Percentiles rank a stretch among this genome's conserved stretches.
Conservation (phyloP, 2,113 vertebrate genomes). For the Dasyprocta punctata region DNA sequence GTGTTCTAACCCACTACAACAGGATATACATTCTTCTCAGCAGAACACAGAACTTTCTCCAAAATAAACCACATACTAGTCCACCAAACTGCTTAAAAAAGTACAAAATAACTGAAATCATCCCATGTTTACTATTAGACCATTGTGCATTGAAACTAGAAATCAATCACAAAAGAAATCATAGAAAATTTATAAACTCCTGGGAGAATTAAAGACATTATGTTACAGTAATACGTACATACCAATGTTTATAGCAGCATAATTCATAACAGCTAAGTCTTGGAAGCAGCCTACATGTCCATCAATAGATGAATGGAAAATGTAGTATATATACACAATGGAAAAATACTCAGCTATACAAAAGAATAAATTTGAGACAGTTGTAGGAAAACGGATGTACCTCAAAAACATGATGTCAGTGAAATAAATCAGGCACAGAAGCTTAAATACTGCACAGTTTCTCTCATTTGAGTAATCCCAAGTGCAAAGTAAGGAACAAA, state of each 20-base stretch:
- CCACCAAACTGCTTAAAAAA: not conserved
- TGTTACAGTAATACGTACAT: not conserved
- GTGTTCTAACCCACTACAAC: not conserved
- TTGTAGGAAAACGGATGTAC: not conserved
- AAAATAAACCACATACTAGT: not conserved
- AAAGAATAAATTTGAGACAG: not conserved
- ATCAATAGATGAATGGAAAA: not conserved
- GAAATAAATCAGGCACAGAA: not conserved
- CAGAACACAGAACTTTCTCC: not conserved
- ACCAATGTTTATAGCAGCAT: not conserved
- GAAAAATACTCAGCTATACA: not conserved
- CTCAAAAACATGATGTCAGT: not conserved
- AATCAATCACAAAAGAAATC: not conserved
- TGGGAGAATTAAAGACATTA: not conserved
- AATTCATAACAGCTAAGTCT: not conserved
- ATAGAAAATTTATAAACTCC: not conserved
- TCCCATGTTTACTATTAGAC: not conserved
- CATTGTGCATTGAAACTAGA: not conserved
- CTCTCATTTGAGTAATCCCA: not conserved
- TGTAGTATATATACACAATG: not conserved
- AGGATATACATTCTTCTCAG: not conserved
- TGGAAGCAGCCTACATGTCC: not conserved
- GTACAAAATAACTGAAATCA: not conserved
- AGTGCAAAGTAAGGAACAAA: not conserved
- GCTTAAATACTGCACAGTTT: not conserved